These are phyloP conservation scores for Orthochromis indermauri DNA, from an alignment of 2,113 vertebrate genomes.

Conservation along the genomic window DNA sequence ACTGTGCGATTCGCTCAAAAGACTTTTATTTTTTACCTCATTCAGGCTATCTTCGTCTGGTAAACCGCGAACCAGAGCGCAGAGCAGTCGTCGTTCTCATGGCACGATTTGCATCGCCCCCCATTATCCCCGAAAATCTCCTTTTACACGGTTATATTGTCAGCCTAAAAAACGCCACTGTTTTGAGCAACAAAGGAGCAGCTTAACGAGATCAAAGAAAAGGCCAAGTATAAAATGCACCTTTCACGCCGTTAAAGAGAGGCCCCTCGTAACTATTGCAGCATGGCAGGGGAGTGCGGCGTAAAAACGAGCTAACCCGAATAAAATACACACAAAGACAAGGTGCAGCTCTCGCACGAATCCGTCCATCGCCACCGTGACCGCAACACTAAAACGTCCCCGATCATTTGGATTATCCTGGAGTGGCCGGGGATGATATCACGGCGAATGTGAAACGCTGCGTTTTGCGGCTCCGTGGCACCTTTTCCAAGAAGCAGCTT, in stretches of 20 bases:
- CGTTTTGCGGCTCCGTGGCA: constrained; percentile 73
- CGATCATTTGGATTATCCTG: neutral
- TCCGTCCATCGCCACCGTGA: neutral
- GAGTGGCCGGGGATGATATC: neutral
- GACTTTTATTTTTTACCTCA: constrained; percentile 16
- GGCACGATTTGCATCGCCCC: constrained; percentile 68
- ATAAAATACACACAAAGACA: constrained; percentile 63
- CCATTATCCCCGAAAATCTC: constrained; percentile 65
- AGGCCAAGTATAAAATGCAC: constrained; percentile 63
- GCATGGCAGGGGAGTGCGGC: constrained; percentile 74
- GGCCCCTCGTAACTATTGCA: constrained; percentile 63
- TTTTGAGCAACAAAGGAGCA: constrained; percentile 56
- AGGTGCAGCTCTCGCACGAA: constrained; percentile 11
- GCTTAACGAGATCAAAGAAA: constrained; percentile 64
- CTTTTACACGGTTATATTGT: constrained; percentile 67
- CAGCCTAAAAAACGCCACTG: constrained; percentile 55
- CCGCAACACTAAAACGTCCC: neutral
- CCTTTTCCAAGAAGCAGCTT: constrained; percentile 75
- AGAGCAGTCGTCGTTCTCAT: constrained; percentile 56
- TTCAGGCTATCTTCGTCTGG: constrained; percentile 39
- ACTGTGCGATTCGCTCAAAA: constrained; percentile 44
- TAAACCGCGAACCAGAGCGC: constrained; percentile 42
- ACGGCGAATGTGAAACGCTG: constrained; percentile 52
- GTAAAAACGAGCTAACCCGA: constrained; percentile 72
- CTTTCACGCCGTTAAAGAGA: constrained; percentile 60